Evolutionary conservation across 2,888 invertebrate species (phyloP), one percentile per base, ranked within the genome.

Genomic region (Cryptophagus acutangulus): DNA sequence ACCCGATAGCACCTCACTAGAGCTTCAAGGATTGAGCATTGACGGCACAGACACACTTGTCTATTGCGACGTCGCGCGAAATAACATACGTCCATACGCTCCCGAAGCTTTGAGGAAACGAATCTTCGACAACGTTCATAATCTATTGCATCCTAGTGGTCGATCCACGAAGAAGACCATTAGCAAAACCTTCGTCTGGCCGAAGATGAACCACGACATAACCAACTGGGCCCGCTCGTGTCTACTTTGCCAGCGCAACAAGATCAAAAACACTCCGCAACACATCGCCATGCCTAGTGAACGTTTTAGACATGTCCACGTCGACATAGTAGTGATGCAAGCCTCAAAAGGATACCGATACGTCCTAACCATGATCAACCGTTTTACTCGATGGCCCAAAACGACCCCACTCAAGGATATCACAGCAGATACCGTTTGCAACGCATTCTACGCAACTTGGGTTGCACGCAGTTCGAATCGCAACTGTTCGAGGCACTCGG

Each of bases 351-450:
- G 31, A 31, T 16, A 31, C 31, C 3, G 3, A 13, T 31, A 31
- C 17, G 3, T 3, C 3, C 14, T 31, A 6, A 31, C 31, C 3
- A 10, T 5, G 8, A 31, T 31, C 5, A 16, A 31, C 17, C 31
- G 31, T 12, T 31, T 31, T n/a, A 15, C 31, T 31, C 3, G 31
- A 5, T 31, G 31, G 31, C 3, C 31, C n/a, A 16, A 31, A 13
- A 16, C 31, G 3, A 31, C 15, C 15, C 31, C 31, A 5, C 12
- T 31, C 4, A 10, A 4, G 4, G 17, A 31, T 16, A 31, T 31
- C n/a, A 31, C 8, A 31, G 31, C 31, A 13, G 31, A 31, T 5
- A 31, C 31, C n/a, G 31, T 31, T 9, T 13, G 14, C 12, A n/a
- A 14, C 3, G 15, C 14, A 3, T 31, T 31, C 3, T 12, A 12